Percentiles rank a stretch among this genome's conserved stretches.
Conservation (phyloP, 2,113 vertebrate genomes). For the Crotalus helleri region DNA sequence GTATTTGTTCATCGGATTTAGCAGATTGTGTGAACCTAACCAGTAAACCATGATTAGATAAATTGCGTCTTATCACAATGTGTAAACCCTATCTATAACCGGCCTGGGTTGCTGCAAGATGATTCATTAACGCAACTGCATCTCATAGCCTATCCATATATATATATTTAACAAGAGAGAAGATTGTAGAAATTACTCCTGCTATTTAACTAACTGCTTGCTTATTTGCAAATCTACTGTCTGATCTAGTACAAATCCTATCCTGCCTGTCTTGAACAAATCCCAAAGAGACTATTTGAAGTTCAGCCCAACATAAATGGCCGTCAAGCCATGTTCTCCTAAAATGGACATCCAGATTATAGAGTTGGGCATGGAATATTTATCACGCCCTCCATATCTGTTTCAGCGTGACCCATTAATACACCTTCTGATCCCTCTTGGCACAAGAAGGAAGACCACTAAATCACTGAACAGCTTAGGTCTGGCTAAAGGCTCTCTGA, state of each 20-base stretch:
- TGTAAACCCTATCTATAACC: neutral
- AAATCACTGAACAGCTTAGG: neutral
- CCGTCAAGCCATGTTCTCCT: neutral
- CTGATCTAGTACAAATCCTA: neutral
- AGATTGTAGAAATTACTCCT: neutral
- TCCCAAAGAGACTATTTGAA: neutral
- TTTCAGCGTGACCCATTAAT: neutral
- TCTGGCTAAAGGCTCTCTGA: neutral
- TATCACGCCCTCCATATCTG: neutral
- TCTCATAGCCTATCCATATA: neutral
- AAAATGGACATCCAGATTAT: neutral
- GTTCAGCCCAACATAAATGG: neutral
- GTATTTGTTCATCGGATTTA: neutral
- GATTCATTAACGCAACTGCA: neutral
- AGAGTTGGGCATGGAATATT: neutral
- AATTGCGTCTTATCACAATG: neutral
- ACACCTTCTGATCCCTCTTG: neutral
- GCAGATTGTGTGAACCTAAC: neutral
- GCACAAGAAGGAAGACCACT: accelerated
- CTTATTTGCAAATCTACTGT: no score
- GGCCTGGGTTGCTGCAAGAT: neutral
- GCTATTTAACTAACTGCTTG: neutral
- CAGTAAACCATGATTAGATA: neutral
- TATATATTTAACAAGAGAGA: neutral
- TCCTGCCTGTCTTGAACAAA: neutral